Conservation (phyloP, 2,113 vertebrate genomes). For the Nipponia nippon region DNA sequence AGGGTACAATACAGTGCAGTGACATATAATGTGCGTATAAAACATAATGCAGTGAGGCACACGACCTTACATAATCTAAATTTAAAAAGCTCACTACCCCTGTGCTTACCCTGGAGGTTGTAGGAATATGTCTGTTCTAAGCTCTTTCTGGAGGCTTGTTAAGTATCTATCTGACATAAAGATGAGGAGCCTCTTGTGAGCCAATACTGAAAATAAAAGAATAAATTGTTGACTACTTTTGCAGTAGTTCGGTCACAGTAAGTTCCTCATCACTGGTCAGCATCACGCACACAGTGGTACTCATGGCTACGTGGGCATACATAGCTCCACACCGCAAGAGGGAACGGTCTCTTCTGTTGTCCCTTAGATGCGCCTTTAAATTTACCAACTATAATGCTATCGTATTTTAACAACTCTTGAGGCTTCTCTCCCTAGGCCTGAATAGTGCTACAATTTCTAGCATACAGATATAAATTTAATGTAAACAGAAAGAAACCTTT, state of each 20-base stretch:
- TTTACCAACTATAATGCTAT: slow-evolving; percentile 9
- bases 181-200: neutral
- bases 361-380: slow-evolving; percentile 42
- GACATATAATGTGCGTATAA: neutral
- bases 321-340: neutral
- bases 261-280: neutral
- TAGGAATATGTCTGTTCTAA: neutral
- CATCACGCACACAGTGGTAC: neutral
- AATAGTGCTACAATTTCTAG: neutral
- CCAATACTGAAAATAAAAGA: neutral
- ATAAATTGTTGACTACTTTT: neutral
- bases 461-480: neutral
- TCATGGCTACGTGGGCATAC: neutral
- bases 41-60: slow-evolving; percentile 33
- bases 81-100: slow-evolving; percentile 21
- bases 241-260: neutral
- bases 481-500: neutral
- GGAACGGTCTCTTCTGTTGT: neutral
- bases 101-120: neutral
- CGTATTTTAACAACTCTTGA: slow-evolving; percentile 43
- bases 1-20: neutral
- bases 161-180: neutral
- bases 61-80: slow-evolving; percentile 51
- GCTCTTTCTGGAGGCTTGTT: neutral
- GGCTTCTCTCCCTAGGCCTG: neutral